phyloP scores from a whole-genome alignment of 1,140 invertebrate species.

The Trachelipus rathkii region DNA sequence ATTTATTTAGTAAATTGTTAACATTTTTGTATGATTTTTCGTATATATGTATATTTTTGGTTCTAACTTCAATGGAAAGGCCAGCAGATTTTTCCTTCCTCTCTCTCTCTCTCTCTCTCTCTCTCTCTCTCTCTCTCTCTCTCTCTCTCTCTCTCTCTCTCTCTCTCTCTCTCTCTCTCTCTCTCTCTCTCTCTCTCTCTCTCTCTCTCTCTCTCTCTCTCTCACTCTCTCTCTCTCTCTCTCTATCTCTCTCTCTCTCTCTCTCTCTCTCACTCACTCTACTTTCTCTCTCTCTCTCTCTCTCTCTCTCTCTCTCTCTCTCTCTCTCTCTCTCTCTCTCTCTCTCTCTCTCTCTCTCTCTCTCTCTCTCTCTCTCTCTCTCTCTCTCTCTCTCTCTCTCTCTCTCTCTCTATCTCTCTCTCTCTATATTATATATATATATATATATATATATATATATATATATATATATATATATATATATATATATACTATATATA shows the following conservation, averaged over 20 bases:
- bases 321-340: slow-evolving; percentile 13
- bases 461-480: too few species aligned
- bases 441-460: too few species aligned
- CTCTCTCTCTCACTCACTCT: neutral
- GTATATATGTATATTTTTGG: too few species aligned
- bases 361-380: slow-evolving; percentile 13
- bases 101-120: neutral
- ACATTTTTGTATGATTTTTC: too few species aligned
- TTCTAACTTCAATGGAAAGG: neutral
- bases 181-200: too few species aligned
- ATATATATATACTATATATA: too few species aligned
- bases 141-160: too few species aligned
- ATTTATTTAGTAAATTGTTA: too few species aligned
- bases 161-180: too few species aligned
- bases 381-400: slow-evolving; percentile 13
- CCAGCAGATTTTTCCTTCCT: neutral
- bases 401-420: slow-evolving; percentile 8
- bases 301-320: slow-evolving; percentile 17
- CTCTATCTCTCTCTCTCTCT: too few species aligned
- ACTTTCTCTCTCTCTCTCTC: slow-evolving; percentile 17
- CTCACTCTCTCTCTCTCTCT: too few species aligned
- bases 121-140: slow-evolving; percentile 33
- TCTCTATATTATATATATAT: neutral
- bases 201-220: too few species aligned
- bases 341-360: slow-evolving; percentile 13